These are phyloP conservation scores for Formica aserva DNA, from an alignment of 2,888 invertebrate genomes.

Conservation along the genomic window DNA sequence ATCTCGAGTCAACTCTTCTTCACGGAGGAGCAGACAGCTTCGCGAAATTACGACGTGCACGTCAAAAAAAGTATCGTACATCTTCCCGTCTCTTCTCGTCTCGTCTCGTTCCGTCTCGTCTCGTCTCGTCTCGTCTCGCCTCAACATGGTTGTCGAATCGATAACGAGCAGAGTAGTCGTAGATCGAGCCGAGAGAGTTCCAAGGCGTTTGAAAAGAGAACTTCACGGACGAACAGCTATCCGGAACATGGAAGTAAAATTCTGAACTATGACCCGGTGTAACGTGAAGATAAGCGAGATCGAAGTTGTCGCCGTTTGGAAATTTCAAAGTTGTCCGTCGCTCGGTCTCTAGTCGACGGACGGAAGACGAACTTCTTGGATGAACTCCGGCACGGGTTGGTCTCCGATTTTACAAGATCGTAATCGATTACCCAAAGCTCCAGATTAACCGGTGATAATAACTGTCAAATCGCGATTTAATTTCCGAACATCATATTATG, in stretches of 20 bases:
- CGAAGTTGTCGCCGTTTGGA: slow-evolving; percentile 42
- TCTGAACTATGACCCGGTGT: slow-evolving; percentile 28
- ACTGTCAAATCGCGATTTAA: slow-evolving; percentile 29
- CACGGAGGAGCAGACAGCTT: slow-evolving; percentile 18
- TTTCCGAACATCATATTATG: neutral
- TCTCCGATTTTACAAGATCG: slow-evolving; percentile 33
- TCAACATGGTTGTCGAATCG: slow-evolving; percentile 29
- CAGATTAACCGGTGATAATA: slow-evolving; percentile 30
- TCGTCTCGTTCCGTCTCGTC: neutral
- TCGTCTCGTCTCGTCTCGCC: neutral
- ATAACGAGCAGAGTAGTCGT: slow-evolving; percentile 32
- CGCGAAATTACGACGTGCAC: slow-evolving; percentile 36
- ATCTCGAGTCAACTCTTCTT: slow-evolving; percentile 32
- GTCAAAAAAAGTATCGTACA: slow-evolving; percentile 44
- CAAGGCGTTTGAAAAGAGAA: slow-evolving; percentile 42
- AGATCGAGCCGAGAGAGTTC: slow-evolving; percentile 17
- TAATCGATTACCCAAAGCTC: slow-evolving; percentile 30
- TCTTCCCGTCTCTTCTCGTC: neutral
- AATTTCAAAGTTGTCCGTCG: slow-evolving; percentile 44
- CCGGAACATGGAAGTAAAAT: slow-evolving; percentile 42
- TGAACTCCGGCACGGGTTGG: slow-evolving; percentile 4
- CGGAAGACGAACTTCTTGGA: neutral
- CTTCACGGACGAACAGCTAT: slow-evolving; percentile 24
- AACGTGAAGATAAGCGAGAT: slow-evolving; percentile 48
- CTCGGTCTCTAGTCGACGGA: neutral